Evolutionary conservation across 1,140 invertebrate species (phyloP), one percentile per base, ranked within the genome.

Genomic region (Druon quercuslanigerum): DNA sequence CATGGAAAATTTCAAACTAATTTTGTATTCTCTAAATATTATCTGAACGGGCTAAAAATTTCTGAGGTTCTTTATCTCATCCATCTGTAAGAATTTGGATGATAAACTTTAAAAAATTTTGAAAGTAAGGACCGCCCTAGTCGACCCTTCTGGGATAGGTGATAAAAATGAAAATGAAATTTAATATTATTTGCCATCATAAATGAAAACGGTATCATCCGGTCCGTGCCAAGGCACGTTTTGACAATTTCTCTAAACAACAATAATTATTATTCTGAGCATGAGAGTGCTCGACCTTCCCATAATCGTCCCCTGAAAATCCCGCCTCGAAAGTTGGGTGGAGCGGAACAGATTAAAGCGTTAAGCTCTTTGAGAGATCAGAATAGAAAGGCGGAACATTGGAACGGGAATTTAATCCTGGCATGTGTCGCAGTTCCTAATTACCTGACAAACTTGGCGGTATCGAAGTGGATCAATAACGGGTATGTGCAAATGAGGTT

Each of bases 261-360:
- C 70, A 78, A 80, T 82, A 80, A 86, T 87, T 87, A 86, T 85
- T 87, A 87, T 86, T 86, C 85, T 71, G 56, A 79, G 80, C 86
- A 86, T 85, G 85, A 77, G 74, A 73, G 56, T 57, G 71, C 73
- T 75, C 72, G 74, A 60, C 76, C 66, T 56, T 51, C 74, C 66
- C 75, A 60, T 79, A 82, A 79, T 84, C 77, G 81, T 82, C 71
- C 73, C 75, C 71, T 73, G 84, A 85, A 86, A 86, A 86, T 85
- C 79, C 81, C 54, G 56, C 70, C 76, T 57, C 73, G 75, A 75
- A 84, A 86, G 81, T 84, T 84, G 66, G 77, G 50, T 71, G 76
- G 76, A 76, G 76, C 50, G 57, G 71, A 79, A 79, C 84, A 85
- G 84, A 85, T 86, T 86, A 86, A 79, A 80, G 81, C 75, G 75